Evolutionary conservation across 2,797 vertebrate genomes (phyloP), one percentile per base, ranked within the genome.

Genomic region (Sus cebifrons): DNA sequence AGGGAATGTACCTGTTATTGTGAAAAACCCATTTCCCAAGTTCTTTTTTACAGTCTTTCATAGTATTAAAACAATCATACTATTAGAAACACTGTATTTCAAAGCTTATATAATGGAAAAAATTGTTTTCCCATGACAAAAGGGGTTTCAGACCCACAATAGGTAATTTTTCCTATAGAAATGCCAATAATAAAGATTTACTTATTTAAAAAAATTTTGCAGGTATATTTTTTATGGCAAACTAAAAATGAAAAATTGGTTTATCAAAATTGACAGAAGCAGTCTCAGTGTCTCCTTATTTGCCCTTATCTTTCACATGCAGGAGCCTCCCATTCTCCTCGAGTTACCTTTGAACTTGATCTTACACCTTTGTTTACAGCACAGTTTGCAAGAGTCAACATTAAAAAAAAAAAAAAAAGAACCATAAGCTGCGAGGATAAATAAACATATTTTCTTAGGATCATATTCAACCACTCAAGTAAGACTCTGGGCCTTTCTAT

Each of bases 161-260:
- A 85, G 65, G 32, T 84, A 83, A 52, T 84, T 93, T 93, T 96
- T 96, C 25, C 27, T 93, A 70, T 1, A 92, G 75, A 89, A 91
- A 96, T 87, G 65, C 77, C 56, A 86, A 65, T 73, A 93, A 64
- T 91, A 91, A 93, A 94, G 15, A 20, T 91, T 96, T 74, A 67
- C 74, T 89, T 89, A 67, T 86, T 96, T 97, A 78, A 91, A 64
- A 64, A 64, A 64, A 88, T 93, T 96, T 79, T 94, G 60, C 52
- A 62, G 23, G 25, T 65, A 29, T 65, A 65, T 65, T 29, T 65
- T 65, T 0, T 65, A 65, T 65, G 64, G 64, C 56, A 88, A 94
- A 81, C 67, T 92, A 81, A 94, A 95, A 77, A 94, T 77, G 71
- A 96, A 67, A 97, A 86, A 73, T 65, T 77, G 40, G 74, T 86